A percentile compares a stretch with the other conserved stretches of the same genome.
Conservation (phyloP, 2,888 invertebrate genomes). For the Cryptophagus acutangulus region DNA sequence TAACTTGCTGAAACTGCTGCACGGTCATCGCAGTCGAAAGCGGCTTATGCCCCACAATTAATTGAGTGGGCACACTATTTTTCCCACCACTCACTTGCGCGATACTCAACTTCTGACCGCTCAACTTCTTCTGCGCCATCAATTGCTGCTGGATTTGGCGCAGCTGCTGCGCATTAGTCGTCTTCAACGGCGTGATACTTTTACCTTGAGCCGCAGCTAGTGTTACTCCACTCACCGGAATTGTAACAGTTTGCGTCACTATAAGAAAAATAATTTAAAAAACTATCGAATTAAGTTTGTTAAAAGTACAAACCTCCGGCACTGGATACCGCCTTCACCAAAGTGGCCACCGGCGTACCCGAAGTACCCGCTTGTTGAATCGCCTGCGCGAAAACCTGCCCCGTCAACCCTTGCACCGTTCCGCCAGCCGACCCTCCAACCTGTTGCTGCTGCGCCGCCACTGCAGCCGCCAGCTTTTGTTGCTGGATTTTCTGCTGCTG, state of each 20-base stretch:
- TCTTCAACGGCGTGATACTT: constrained; percentile 43
- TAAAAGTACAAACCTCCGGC: constrained; percentile 31
- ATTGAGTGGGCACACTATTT: constrained; percentile 57
- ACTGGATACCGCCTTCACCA: constrained; percentile 58
- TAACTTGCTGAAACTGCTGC: constrained; percentile 69
- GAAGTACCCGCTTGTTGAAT: constrained; percentile 53
- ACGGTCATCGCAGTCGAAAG: constrained; percentile 62
- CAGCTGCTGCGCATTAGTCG: constrained; percentile 61
- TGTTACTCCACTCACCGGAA: constrained; percentile 51
- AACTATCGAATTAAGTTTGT: not conserved
- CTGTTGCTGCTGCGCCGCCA: constrained; percentile 30
- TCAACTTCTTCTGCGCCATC: constrained; percentile 54
- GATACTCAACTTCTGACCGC: constrained; percentile 58
- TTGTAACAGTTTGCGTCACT: constrained; percentile 50
- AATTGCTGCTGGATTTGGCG: constrained; percentile 59
- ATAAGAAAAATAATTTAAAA: constrained; percentile 16
- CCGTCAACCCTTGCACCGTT: constrained; percentile 42
- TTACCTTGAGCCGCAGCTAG: constrained; percentile 46
- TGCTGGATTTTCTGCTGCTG: constrained; percentile 41
- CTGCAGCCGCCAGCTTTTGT: constrained; percentile 39
- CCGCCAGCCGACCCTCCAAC: constrained; percentile 34
- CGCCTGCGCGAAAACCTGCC: constrained; percentile 44
- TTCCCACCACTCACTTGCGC: constrained; percentile 48
- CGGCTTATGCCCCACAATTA: constrained; percentile 62
- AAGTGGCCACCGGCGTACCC: constrained; percentile 56